Base-by-base conservation (phyloP, 1,140 invertebrate species). In the Melipona quadrifasciata region DNA sequence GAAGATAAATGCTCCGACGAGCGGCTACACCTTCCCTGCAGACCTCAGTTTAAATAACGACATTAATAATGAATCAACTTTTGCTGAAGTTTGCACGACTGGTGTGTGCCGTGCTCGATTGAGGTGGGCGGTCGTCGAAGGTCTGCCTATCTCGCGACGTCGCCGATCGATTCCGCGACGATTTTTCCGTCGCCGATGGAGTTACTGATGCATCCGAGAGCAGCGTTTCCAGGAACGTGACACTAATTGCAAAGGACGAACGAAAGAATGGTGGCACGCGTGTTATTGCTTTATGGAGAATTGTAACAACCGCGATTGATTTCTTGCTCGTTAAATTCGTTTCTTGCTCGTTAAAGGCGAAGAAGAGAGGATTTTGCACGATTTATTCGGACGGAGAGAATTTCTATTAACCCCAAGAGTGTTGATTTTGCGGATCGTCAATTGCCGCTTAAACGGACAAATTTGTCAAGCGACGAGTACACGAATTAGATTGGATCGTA, bases 31-130 rank as follows among this genome's bases (percentile, higher is more conserved):
- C 82, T 78, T 78, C 53, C 34, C 53, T 51, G 61, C 65, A 58
- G 72, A n/a, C 34, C 5, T 34, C 55, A 57, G 58, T 47, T n/a
- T 21, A 31, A 70, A 31, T 68, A 77, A 80, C 68, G 27, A n/a
- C 61, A 55, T 88, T 87, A 79, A 87, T 68, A 88, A 89, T 85
- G 78, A 78, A 89, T 89, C 80, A 86, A 75, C 78, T 83, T 86
- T 86, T 12, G 79, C 67, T 31, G 24, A 84, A 80, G 74, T 86
- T 88, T 86, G 39, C 80, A 88, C 65, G 87, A 88, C 8, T 70
- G 53, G 70, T 47, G 76, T 47, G 76, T 31, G 31, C 31, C 31
- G 31, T 34, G 58, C 39, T 5, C 10, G 21, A 6, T 6, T 47
- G n/a, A 24, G n/a, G 87, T 86, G 61, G 84, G 80, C 68, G 87